These are phyloP conservation scores for Eilema sororculum DNA, from an alignment of 2,888 invertebrate species.

Conservation along the genomic window DNA sequence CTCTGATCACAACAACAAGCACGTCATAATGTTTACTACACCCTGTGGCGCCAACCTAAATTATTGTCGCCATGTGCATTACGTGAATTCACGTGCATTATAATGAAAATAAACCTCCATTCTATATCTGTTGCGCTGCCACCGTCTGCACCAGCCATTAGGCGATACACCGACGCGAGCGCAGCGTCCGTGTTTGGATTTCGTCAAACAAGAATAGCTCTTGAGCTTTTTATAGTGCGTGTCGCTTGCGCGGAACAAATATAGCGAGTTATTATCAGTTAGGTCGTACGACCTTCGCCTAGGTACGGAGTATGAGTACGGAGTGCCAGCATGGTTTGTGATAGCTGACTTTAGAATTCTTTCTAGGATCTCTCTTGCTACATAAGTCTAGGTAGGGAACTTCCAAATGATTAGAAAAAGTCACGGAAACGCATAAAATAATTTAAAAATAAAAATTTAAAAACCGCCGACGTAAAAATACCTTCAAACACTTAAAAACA, in stretches of 20 bases:
- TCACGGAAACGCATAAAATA: too few relatives aligned
- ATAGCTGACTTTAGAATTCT: not conserved
- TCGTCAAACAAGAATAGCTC: conserved; percentile 51
- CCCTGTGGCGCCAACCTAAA: not conserved
- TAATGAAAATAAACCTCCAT: not conserved
- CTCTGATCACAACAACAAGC: not conserved
- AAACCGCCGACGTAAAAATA: too few relatives aligned
- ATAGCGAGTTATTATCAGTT: conserved; percentile 43
- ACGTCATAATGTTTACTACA: not conserved
- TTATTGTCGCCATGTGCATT: not conserved
- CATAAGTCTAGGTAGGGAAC: not conserved
- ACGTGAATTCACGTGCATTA: not conserved
- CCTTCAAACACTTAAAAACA: too few relatives aligned
- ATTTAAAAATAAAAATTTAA: too few relatives aligned
- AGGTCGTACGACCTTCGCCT: conserved; percentile 19
- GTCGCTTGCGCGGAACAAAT: conserved; percentile 41
- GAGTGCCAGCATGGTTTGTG: not conserved
- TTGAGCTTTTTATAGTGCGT: conserved; percentile 45
- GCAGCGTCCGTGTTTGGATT: conserved; percentile 44
- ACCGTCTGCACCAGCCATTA: conserved; percentile 15
- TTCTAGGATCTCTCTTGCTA: not conserved
- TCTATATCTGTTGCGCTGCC: not conserved
- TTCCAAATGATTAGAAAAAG: too few relatives aligned
- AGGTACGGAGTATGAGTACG: not conserved
- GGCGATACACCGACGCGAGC: conserved; percentile 20